These are phyloP conservation scores for Ahaetulla prasina DNA, from an alignment of 2,113 vertebrate genomes.

Conservation along the genomic window DNA sequence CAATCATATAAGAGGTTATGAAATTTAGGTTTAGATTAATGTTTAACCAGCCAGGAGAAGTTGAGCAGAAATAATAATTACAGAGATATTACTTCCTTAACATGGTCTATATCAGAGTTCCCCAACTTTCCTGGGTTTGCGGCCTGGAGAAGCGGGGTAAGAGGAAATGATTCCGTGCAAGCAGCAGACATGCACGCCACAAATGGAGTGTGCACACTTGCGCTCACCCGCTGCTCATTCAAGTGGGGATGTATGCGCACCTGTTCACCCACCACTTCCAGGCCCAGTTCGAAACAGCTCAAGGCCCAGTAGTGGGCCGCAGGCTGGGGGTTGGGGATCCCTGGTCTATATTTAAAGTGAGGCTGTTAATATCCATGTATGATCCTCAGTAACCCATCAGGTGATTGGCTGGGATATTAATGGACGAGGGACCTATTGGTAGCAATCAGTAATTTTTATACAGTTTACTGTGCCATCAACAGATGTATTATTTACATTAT, in stretches of 20 bases:
- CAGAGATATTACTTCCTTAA: not conserved
- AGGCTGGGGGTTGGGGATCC: too few species aligned
- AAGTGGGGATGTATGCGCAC: too few species aligned
- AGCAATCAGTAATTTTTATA: not conserved
- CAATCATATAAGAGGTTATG: not conserved
- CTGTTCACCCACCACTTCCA: too few species aligned
- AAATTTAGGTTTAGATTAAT: not conserved
- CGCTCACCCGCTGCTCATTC: too few species aligned
- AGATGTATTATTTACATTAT: too few species aligned
- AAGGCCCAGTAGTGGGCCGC: too few species aligned
- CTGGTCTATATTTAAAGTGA: not conserved
- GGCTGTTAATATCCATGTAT: not conserved
- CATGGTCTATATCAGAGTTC: not conserved
- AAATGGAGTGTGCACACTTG: too few species aligned
- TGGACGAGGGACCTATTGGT: not conserved
- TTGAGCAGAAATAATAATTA: not conserved
- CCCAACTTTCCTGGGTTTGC: too few species aligned
- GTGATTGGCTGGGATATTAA: not conserved
- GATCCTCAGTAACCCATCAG: not conserved
- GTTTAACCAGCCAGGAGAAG: not conserved
- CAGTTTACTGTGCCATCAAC: not conserved
- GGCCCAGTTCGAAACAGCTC: too few species aligned
- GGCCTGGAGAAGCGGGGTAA: accelerated
- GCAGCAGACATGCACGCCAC: too few species aligned
- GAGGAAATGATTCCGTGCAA: too few species aligned